These are phyloP conservation scores for Limnodromus scolopaceus DNA, from an alignment of 2,797 vertebrate species.

Conservation along the genomic window DNA sequence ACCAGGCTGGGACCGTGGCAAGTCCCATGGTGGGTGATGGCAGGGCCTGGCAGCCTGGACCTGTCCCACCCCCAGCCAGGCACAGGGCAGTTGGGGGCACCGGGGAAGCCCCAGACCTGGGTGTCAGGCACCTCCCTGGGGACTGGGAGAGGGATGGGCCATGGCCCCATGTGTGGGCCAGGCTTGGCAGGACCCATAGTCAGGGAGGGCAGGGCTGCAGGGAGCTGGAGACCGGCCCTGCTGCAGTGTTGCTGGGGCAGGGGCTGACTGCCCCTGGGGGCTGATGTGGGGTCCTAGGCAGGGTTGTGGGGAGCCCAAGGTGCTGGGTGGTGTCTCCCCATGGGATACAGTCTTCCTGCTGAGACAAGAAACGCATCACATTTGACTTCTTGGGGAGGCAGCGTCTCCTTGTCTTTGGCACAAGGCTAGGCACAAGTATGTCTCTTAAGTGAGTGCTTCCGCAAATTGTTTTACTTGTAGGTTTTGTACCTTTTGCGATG, in stretches of 20 bases:
- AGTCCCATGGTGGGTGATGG: neutral
- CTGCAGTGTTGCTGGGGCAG: rapidly evolving
- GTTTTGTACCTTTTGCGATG: neutral
- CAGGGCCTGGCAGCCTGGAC: neutral
- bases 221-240: neutral
- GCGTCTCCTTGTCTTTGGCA: neutral
- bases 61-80: neutral
- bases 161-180: rapidly evolving
- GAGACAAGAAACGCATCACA: neutral
- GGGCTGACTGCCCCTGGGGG: rapidly evolving
- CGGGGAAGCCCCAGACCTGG: rapidly evolving
- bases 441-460: neutral
- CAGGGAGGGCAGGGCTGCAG: neutral
- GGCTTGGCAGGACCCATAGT: rapidly evolving
- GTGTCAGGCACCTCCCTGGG: neutral
- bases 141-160: rapidly evolving
- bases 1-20: neutral
- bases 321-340: neutral
- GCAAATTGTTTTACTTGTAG: neutral
- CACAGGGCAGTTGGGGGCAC: neutral
- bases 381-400: neutral
- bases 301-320: too few relatives aligned
- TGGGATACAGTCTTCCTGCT: neutral
- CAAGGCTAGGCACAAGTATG: neutral
- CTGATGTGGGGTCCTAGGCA: neutral